A percentile compares a stretch with the other conserved stretches of the same genome.
Conservation (phyloP, 2,797 vertebrate genomes). For the Poliocrania exsul region DNA sequence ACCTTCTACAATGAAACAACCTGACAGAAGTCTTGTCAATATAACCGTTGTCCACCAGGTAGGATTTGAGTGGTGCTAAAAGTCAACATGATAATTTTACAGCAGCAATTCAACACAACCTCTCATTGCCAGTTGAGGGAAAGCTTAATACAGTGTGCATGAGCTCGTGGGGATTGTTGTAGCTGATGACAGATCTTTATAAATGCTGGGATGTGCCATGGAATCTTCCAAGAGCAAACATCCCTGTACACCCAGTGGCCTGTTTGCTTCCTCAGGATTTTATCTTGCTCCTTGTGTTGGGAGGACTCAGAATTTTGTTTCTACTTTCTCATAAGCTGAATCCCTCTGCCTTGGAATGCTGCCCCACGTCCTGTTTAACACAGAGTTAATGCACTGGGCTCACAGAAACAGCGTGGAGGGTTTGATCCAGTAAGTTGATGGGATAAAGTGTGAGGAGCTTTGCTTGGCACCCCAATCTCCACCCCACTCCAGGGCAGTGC, state of each 20-base stretch:
- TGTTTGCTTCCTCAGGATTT: not conserved
- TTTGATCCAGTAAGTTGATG: not conserved
- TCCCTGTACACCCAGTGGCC: not conserved
- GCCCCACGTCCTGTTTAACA: accelerated
- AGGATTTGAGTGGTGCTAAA: not conserved
- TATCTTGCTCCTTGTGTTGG: not conserved
- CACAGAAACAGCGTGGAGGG: not conserved
- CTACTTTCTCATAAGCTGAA: not conserved
- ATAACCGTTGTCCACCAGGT: not conserved
- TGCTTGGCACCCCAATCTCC: not conserved
- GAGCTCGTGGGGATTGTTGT: not conserved
- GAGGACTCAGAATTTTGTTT: not conserved
- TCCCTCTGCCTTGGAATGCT: not conserved
- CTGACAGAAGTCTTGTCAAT: not conserved
- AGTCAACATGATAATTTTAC: not conserved
- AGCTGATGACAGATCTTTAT: not conserved
- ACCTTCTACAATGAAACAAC: not conserved
- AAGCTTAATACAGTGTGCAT: not conserved
- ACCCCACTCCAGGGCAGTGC: not conserved
- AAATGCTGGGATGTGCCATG: accelerated
- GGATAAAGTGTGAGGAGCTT: not conserved
- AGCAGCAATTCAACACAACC: not conserved
- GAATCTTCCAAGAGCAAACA: not conserved
- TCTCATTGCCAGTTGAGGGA: not conserved
- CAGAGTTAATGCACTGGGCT: not conserved